Base-by-base conservation (phyloP, 2,888 invertebrate species). In the Cynaeus angustus region DNA sequence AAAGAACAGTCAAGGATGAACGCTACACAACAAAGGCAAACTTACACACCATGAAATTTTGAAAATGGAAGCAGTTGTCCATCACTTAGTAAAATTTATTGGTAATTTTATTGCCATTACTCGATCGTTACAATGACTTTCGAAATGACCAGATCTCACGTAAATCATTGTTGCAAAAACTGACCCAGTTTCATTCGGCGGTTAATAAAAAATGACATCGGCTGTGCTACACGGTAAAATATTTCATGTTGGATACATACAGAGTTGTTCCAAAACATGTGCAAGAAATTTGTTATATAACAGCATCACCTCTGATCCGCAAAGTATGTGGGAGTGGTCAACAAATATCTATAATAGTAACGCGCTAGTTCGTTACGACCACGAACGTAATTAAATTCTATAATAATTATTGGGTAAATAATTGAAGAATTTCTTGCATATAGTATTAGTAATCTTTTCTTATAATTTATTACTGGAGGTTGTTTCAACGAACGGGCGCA, bases 251-350 rank as follows among this genome's bases (percentile, higher is more conserved):
- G 9, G 33, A 33, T 14, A 37, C 33, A 33, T 56, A 56, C 56
- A 41, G 56, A 56, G 56, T 56, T 13, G 56, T 12, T 56, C 56
- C 9, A 56, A 56, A 61, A 68, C 56, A 68, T 56, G 68, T n/a
- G 12, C 48, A 38, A 28, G 52, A 43, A 48, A 59, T 43, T 48
- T 64, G 61, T 70, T 72, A 72, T 61, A 68, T 68, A 72, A 72
- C 53, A 66, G 45, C 68, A 62, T 71, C 71, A 66, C 53, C 58
- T 72, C 46, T 68, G 72, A 68, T 71, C 70, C 48, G 71, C 68
- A 68, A 70, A 74, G 30, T 68, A 46, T 68, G 74, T 73, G 55
- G 74, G 74, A 68, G 74, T 74, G 74, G 72, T 59, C 61, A 58
- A 68, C 72, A 69, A 65, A 59, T 61, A 71, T 66, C 64, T 68